Evolutionary conservation across 2,888 invertebrate species (phyloP).

Genomic region (Caenorhabditis parvicauda): DNA sequence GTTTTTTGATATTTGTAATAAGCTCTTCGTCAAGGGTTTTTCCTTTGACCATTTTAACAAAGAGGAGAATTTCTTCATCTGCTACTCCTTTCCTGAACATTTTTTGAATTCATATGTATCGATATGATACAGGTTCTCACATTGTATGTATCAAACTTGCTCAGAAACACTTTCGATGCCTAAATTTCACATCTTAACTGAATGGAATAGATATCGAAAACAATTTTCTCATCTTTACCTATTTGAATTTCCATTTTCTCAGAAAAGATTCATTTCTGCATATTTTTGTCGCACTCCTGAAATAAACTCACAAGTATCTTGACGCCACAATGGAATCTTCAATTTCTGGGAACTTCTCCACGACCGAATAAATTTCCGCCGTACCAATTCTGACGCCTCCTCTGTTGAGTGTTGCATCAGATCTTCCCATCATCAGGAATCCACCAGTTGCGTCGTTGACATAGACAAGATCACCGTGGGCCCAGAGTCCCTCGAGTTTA

Average conservation of each 20-base stretch:
- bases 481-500: constrained; percentile 66
- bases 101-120: neutral
- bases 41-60: constrained; percentile 66
- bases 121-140: neutral
- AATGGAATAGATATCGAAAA: neutral
- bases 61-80: constrained; percentile 69
- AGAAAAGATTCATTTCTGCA: neutral
- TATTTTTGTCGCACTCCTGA: neutral
- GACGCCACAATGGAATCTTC: constrained; percentile 69
- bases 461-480: constrained; percentile 69
- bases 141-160: neutral
- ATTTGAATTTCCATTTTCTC: too few species aligned
- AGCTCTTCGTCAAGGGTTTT: constrained; percentile 64
- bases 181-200: neutral
- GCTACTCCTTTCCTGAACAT: constrained; percentile 59
- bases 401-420: constrained; percentile 69
- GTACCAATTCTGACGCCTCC: constrained; percentile 70
- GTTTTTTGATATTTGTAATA: constrained; percentile 62
- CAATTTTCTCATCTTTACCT: too few species aligned
- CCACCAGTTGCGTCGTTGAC: constrained; percentile 67
- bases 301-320: constrained; percentile 62
- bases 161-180: constrained; percentile 1
- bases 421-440: constrained; percentile 69
- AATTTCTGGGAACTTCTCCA: constrained; percentile 67
- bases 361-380: constrained; percentile 70